These are phyloP conservation scores for Unio pictorum DNA, from an alignment of 2,888 invertebrate genomes.

Conservation along the genomic window DNA sequence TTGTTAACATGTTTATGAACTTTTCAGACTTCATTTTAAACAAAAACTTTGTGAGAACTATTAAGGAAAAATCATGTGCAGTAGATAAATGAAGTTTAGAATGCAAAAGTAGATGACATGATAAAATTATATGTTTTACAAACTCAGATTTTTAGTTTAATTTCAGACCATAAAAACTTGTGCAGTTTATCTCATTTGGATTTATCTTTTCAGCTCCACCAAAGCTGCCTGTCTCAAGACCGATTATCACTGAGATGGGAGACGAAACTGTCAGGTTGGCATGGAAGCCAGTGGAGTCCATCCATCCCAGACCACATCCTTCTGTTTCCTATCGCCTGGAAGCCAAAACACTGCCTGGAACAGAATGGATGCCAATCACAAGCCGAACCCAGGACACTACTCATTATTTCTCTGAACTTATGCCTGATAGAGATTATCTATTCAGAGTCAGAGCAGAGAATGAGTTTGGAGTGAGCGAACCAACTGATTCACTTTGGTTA, in stretches of 20 bases:
- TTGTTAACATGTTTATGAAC: no score
- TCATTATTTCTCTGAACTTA: slow-evolving; percentile 74
- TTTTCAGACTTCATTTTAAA: no score
- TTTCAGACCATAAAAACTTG: no score
- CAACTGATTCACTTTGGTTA: slow-evolving; percentile 84
- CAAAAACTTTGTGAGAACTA: no score
- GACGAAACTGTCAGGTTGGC: slow-evolving; percentile 58
- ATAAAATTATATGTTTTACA: no score
- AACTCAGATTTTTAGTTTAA: no score
- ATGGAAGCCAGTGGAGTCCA: slow-evolving; percentile 59
- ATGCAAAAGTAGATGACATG: no score
- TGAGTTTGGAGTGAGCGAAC: slow-evolving; percentile 96
- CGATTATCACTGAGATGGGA: slow-evolving; percentile 59
- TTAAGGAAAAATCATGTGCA: no score
- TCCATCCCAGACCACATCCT: slow-evolving; percentile 31
- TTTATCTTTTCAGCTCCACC: slow-evolving; percentile 45
- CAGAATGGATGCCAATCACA: slow-evolving; percentile 55
- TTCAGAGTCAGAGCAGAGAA: slow-evolving; percentile 97
- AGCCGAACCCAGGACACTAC: slow-evolving; percentile 55
- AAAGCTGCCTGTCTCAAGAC: slow-evolving; percentile 50
- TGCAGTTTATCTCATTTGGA: no score
- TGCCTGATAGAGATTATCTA: slow-evolving; percentile 94
- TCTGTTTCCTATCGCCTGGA: slow-evolving; percentile 60
- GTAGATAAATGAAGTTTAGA: no score
- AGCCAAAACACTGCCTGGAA: slow-evolving; percentile 33